Evolutionary conservation across 2,113 vertebrate genomes (phyloP), one percentile per base, ranked within the genome.

Genomic region (Aviceda subcristata): DNA sequence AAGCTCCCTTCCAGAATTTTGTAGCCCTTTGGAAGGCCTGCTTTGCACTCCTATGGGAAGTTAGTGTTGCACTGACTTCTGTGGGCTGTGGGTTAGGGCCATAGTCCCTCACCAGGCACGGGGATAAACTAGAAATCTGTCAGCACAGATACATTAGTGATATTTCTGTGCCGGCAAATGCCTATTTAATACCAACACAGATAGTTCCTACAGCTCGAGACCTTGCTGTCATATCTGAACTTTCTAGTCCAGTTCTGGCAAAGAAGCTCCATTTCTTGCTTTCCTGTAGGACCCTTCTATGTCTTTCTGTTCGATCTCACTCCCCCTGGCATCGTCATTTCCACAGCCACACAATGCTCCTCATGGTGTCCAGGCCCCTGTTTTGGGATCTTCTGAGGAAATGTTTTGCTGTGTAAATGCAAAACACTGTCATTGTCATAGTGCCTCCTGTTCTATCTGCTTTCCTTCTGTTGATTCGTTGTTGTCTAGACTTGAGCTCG

Each of bases 401-500:
- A 60, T 27, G 66, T 88, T 95, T 86, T 69, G 62, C 92, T 53
- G 30, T 85, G 78, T 20, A 96, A 95, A 92, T 73, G 66, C 51
- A 89, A 72, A 94, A 50, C 71, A 15, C 48, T 29, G 63, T 43
- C 76, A 64, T 36, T 91, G 69, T 29, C 20, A 2, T 11, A 41
- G 62, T 51, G 57, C 67, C 90, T 92, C 79, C 94, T 51, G 55
- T 88, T 64, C 63, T 83, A 94, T 83, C 76, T 81, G 64, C 86
- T 87, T 91, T 51, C 86, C 55, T 94, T 36, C 66, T 14, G 56
- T 60, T 76, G 89, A 90, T 92, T 93, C 16, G 26, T 74, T 92
- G 86, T 67, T 93, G 94, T 96, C 95, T 92, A 86, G 95, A 91
- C 92, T 81, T 50, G 69, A 96, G 84, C 91, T 97, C 84, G 69